Evolutionary conservation across 2,113 vertebrate species (phyloP).

Genomic region (Perccottus glenii): DNA sequence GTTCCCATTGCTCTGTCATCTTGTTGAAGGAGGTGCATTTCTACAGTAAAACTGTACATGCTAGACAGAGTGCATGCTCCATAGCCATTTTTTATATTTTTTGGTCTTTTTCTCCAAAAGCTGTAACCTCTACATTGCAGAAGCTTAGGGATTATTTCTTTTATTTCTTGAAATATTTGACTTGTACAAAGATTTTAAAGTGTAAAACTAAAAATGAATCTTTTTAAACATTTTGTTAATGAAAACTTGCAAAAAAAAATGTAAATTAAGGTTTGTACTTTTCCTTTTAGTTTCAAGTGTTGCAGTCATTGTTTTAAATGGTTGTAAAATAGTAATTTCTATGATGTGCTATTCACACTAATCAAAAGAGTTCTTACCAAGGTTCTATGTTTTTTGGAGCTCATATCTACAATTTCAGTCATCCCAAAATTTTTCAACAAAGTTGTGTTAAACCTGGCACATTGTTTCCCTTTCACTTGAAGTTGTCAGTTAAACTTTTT

Average conservation of each 20-base stretch:
- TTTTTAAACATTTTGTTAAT: conserved; percentile 73
- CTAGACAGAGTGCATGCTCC: conserved; percentile 62
- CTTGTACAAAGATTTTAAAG: conserved; percentile 71
- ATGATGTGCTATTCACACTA: conserved; percentile 59
- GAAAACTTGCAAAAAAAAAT: conserved; percentile 49
- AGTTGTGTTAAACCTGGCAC: not conserved
- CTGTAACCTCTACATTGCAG: conserved; percentile 22
- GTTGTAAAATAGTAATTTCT: conserved; percentile 76
- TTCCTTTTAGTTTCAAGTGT: conserved; percentile 62
- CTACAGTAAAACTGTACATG: conserved; percentile 53
- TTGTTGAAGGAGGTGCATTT: conserved; percentile 30
- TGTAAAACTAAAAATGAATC: conserved; percentile 67
- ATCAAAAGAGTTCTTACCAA: conserved; percentile 42
- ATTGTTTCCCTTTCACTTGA: conserved; percentile 6
- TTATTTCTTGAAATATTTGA: conserved; percentile 51
- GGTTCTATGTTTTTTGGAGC: conserved; percentile 24
- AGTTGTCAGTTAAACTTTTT: not conserved
- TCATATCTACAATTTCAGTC: conserved; percentile 49
- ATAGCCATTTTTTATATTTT: conserved; percentile 57
- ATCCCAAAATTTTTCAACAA: conserved; percentile 47
- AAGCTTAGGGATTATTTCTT: conserved; percentile 26
- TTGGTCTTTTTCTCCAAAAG: conserved; percentile 27
- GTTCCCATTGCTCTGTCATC: conserved; percentile 11
- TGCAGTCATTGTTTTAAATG: conserved; percentile 88
- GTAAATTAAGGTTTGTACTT: conserved; percentile 60